These are phyloP conservation scores for Drosophila maculinotata DNA, from an alignment of 2,888 invertebrate species.

Conservation along the genomic window DNA sequence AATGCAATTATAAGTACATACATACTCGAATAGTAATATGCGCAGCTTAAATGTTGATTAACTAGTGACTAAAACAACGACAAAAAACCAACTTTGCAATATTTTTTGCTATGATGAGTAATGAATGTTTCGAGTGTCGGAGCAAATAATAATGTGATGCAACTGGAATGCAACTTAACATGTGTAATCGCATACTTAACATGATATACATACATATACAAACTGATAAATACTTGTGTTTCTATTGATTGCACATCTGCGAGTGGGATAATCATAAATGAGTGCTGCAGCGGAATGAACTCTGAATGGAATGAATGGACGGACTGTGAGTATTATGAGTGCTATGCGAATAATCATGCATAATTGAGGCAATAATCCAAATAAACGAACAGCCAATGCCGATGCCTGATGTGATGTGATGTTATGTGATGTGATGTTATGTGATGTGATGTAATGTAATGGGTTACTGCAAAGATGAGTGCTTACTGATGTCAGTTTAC, in stretches of 20 bases:
- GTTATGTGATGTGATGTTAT: too few relatives aligned
- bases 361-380: slow-evolving; percentile 8
- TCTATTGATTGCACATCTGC: background rate
- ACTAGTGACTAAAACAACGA: slow-evolving; percentile 13
- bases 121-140: background rate
- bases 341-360: slow-evolving; percentile 11
- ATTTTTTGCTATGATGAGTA: background rate
- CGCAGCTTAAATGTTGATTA: slow-evolving; percentile 16
- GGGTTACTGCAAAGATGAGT: too few relatives aligned
- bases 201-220: background rate
- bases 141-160: background rate
- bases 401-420: background rate
- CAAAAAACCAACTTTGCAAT: background rate
- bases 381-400: background rate
- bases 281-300: background rate
- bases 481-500: too few relatives aligned
- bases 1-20: slow-evolving; percentile 13
- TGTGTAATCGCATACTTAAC: slow-evolving; percentile 5
- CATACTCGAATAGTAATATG: background rate
- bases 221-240: background rate
- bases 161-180: slow-evolving; percentile 2
- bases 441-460: too few relatives aligned
- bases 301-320: slow-evolving; percentile 7
- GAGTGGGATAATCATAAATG: background rate
- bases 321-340: background rate